Evolutionary conservation across 2,888 invertebrate species (phyloP).

Genomic region (Melanostoma mellinum): DNA sequence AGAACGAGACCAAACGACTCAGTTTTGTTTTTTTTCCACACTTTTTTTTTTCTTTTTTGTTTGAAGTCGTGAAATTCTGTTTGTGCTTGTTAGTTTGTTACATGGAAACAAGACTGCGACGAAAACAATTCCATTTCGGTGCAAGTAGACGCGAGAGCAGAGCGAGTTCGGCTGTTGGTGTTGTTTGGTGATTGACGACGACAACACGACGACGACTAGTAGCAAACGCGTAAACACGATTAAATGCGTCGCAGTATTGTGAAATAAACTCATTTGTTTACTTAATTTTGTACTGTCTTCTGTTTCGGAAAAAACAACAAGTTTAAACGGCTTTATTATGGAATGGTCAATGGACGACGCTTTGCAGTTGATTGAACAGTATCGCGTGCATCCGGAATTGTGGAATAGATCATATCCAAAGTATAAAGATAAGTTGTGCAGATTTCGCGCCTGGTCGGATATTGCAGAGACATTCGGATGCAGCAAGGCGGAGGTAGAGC

Average conservation of each 20-base stretch:
- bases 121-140: slow-evolving; percentile 47
- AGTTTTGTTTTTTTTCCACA: slow-evolving; percentile 11
- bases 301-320: slow-evolving; percentile 57
- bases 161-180: slow-evolving; percentile 15
- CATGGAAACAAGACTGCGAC: slow-evolving; percentile 53
- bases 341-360: slow-evolving; percentile 82
- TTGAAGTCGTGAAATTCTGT: slow-evolving; percentile 57
- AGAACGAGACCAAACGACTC: slow-evolving; percentile 35
- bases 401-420: slow-evolving; percentile 81
- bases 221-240: slow-evolving; percentile 67
- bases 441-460: slow-evolving; percentile 81
- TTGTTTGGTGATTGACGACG: slow-evolving; percentile 33
- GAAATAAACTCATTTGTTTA: slow-evolving; percentile 70
- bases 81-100: slow-evolving; percentile 45
- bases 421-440: slow-evolving; percentile 81
- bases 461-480: slow-evolving; percentile 81
- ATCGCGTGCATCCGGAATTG: slow-evolving; percentile 80
- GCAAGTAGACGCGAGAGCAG: slow-evolving; percentile 32
- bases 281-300: slow-evolving; percentile 24
- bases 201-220: slow-evolving; percentile 14
- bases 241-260: slow-evolving; percentile 72
- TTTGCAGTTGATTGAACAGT: slow-evolving; percentile 80
- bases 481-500: slow-evolving; percentile 81
- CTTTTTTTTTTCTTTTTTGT: slow-evolving; percentile 45
- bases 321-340: slow-evolving; percentile 76